Evolutionary conservation across 2,113 vertebrate genomes (phyloP).

Genomic region (Recurvirostra avosetta): DNA sequence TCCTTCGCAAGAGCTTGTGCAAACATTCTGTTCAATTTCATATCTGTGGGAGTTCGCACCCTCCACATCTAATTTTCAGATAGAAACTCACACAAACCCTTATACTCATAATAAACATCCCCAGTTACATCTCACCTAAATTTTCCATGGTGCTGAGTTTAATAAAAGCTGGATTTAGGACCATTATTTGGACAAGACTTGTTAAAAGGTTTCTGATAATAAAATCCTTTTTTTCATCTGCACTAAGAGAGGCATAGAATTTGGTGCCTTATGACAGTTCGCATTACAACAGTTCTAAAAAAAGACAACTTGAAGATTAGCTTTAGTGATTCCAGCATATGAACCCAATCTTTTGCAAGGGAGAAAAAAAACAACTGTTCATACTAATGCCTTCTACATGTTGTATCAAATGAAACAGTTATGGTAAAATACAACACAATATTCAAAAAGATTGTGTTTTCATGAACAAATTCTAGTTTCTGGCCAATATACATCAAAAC

Average conservation of each 20-base stretch:
- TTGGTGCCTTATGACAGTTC: background rate
- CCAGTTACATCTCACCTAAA: background rate
- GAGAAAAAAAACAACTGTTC: background rate
- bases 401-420: background rate
- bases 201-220: background rate
- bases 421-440: background rate
- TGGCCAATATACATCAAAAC: background rate
- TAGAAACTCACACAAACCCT: background rate
- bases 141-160: slow-evolving; percentile 5
- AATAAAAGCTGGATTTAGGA: slow-evolving; percentile 33
- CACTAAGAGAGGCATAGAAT: background rate
- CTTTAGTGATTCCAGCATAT: background rate
- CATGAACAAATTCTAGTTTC: background rate
- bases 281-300: background rate
- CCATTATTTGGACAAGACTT: background rate
- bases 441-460: background rate
- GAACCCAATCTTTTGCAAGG: background rate
- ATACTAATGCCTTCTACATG: background rate
- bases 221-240: background rate
- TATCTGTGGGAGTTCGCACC: slow-evolving; percentile 14
- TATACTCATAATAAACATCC: slow-evolving; percentile 16
- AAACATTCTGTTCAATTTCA: slow-evolving; percentile 15
- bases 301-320: background rate
- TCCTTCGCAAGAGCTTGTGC: background rate
- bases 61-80: background rate